Conservation (phyloP, 2,797 vertebrate species). For the Tinamus major region DNA sequence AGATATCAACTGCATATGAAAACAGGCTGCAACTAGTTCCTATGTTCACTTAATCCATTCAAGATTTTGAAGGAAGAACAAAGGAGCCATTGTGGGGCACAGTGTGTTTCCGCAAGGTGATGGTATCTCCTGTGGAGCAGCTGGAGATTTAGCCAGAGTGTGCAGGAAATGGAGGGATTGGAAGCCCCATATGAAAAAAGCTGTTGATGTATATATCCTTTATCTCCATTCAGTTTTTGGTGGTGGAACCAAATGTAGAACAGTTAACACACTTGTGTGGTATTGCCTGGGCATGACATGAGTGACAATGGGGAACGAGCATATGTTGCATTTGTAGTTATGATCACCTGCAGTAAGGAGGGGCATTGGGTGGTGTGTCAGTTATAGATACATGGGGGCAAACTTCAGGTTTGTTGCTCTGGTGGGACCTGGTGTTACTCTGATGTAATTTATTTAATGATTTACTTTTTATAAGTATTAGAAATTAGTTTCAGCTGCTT, state of each 20-base stretch:
- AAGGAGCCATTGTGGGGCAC: neutral
- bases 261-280: neutral
- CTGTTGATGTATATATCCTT: neutral
- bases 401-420: neutral
- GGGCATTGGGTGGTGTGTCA: neutral
- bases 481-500: neutral
- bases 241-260: neutral
- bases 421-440: neutral
- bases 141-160: neutral
- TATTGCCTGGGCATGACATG: neutral
- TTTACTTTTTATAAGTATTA: neutral
- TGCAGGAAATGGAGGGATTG: neutral
- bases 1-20: neutral
- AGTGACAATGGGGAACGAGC: neutral
- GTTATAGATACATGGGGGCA: neutral
- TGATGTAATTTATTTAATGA: neutral
- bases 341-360: neutral
- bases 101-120: neutral
- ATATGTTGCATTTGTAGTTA: neutral
- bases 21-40: neutral
- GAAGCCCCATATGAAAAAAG: neutral
- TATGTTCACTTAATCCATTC: neutral
- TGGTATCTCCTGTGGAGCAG: neutral
- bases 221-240: neutral
- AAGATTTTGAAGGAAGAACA: neutral